These are phyloP conservation scores for Petrosia ficiformis DNA, from an alignment of 37 sponge, comb jelly and placozoan genomes.

Conservation along the genomic window DNA sequence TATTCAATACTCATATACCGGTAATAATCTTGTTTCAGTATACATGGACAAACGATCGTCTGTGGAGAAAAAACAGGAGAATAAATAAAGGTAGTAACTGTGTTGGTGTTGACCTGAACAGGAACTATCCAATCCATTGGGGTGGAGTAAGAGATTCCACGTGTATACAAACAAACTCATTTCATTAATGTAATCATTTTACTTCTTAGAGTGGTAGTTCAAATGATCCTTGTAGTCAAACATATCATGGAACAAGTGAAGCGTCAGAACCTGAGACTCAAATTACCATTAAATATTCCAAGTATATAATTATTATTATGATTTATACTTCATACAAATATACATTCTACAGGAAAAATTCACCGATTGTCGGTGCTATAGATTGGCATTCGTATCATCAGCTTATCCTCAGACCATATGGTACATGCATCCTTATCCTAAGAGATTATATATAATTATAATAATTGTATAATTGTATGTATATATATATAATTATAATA, in stretches of 20 bases:
- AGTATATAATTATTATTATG: background rate
- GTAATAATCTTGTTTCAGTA: too few species aligned
- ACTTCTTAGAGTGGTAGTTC: background rate
- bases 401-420: conserved; percentile 58
- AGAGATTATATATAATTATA: too few species aligned
- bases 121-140: conserved; percentile 75
- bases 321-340: background rate
- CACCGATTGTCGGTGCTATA: conserved; percentile 60
- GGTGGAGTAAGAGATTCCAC: conserved; percentile 21
- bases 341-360: conserved; percentile 17
- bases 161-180: background rate
- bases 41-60: conserved; percentile 39
- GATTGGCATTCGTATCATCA: conserved; percentile 76
- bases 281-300: conserved; percentile 49
- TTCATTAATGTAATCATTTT: conserved; percentile 12
- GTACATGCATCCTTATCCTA: too few species aligned
- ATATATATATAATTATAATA: too few species aligned
- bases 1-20: background rate
- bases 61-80: conserved; percentile 68
- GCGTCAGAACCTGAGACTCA: conserved; percentile 53
- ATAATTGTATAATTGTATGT: too few species aligned
- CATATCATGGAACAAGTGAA: conserved; percentile 30
- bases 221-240: conserved; percentile 31
- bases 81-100: background rate
- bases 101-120: conserved; percentile 65